phyloP scores from a whole-genome alignment of 2,888 invertebrate genomes.

The Calameuta idolon region DNA sequence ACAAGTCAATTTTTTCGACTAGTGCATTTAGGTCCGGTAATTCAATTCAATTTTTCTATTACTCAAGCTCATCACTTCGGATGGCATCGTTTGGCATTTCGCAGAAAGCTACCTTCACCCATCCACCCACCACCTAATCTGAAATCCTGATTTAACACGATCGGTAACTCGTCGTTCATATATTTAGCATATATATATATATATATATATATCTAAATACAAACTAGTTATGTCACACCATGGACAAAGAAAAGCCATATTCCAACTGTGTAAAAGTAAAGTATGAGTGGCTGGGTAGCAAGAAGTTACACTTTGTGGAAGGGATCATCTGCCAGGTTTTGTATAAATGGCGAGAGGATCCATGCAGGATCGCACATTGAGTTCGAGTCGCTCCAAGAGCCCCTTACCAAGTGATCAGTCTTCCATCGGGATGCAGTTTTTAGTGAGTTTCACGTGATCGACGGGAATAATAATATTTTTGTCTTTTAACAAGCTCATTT shows the following conservation, averaged over 20 bases:
- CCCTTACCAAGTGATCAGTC: slow-evolving; percentile 38
- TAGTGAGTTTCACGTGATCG: slow-evolving; percentile 54
- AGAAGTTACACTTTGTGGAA: slow-evolving; percentile 33
- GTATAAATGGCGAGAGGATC: slow-evolving; percentile 59
- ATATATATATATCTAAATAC: too few relatives aligned
- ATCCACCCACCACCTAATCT: slow-evolving; percentile 25
- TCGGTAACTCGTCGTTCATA: too few relatives aligned
- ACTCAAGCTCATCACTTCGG: not conserved
- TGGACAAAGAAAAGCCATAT: not conserved
- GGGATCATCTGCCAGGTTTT: slow-evolving; percentile 60
- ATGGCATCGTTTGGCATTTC: slow-evolving; percentile 39
- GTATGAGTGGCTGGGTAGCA: not conserved
- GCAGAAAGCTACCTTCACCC: slow-evolving; percentile 36
- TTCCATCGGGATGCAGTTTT: slow-evolving; percentile 52
- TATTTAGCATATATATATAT: too few relatives aligned
- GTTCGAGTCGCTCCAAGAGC: slow-evolving; percentile 54
- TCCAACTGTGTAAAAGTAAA: not conserved
- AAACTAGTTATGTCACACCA: not conserved
- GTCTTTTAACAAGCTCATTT: not conserved
- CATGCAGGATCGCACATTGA: slow-evolving; percentile 51
- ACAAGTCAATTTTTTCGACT: not conserved
- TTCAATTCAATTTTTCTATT: not conserved
- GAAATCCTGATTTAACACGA: slow-evolving; percentile 25
- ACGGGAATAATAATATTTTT: not conserved
- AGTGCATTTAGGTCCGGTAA: not conserved